Conservation (phyloP, 2,797 vertebrate species). For the Dendrocincla tyrannina region DNA sequence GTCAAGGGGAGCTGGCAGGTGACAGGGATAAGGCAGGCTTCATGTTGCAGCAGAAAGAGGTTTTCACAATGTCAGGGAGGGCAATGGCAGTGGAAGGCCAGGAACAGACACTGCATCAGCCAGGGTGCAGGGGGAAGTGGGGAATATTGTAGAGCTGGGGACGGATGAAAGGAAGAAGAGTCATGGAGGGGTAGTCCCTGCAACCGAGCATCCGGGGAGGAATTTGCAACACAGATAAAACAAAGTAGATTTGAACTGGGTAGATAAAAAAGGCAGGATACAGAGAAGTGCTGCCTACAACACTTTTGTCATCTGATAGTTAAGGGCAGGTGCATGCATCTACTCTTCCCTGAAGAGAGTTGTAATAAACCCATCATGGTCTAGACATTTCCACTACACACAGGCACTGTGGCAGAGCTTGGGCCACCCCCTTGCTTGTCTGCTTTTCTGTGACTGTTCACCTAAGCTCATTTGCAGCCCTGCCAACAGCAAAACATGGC, state of each 20-base stretch:
- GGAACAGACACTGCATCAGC: neutral
- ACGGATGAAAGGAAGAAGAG: neutral
- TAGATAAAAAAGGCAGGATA: neutral
- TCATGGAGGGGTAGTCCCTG: neutral
- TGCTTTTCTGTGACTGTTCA: neutral
- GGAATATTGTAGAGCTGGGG: neutral
- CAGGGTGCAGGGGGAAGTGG: neutral
- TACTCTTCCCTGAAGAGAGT: neutral
- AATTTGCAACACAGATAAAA: neutral
- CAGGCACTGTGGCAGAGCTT: neutral
- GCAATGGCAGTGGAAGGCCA: neutral
- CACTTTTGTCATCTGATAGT: neutral
- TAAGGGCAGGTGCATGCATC: neutral
- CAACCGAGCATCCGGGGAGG: neutral
- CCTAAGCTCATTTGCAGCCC: neutral
- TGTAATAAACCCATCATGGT: neutral
- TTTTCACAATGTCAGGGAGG: neutral
- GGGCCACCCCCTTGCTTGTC: neutral
- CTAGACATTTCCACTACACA: neutral
- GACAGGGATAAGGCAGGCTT: neutral
- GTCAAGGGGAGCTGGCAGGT: neutral
- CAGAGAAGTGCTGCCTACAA: neutral
- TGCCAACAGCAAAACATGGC: neutral
- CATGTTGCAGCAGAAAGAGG: neutral
- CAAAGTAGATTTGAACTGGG: neutral